phyloP scores from a whole-genome alignment of 2,888 invertebrate genomes.

The Horisme vitalbata region DNA sequence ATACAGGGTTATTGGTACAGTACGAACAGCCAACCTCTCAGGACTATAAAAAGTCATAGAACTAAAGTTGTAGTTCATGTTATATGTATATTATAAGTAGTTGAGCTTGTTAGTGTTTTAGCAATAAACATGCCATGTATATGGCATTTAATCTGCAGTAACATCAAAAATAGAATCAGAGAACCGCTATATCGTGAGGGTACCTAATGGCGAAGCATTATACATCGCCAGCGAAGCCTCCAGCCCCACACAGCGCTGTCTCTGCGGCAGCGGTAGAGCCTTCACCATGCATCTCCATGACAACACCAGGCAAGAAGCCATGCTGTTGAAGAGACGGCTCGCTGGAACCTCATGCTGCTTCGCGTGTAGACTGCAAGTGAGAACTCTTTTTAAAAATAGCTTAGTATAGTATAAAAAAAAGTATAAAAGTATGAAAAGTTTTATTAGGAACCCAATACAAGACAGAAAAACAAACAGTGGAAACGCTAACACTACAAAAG shows the following conservation, averaged over 20 bases:
- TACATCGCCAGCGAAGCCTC: conserved; percentile 89
- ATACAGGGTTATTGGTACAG: too few relatives aligned
- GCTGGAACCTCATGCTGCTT: conserved; percentile 88
- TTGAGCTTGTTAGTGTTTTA: too few relatives aligned
- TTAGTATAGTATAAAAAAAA: too few relatives aligned
- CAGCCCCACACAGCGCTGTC: conserved; percentile 82
- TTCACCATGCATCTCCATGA: conserved; percentile 92
- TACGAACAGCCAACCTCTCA: too few relatives aligned
- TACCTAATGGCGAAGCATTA: conserved; percentile 88
- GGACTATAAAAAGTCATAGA: too few relatives aligned
- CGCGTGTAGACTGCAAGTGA: conserved; percentile 87
- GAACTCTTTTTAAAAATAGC: too few relatives aligned
- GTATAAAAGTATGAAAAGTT: too few relatives aligned
- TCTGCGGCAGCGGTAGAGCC: conserved; percentile 88
- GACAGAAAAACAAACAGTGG: too few relatives aligned
- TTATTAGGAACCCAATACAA: too few relatives aligned
- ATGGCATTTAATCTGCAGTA: conserved; percentile 61
- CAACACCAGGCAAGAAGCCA: conserved; percentile 91
- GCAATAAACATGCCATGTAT: neutral
- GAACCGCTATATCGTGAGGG: conserved; percentile 88
- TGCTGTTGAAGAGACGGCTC: conserved; percentile 87
- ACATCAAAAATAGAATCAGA: conserved; percentile 85
- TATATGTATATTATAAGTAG: too few relatives aligned
- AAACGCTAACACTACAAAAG: too few relatives aligned
- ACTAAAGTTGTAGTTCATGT: too few relatives aligned